Evolutionary conservation across 2,888 invertebrate species (phyloP).

Genomic region (Muschampia plurimacula): DNA sequence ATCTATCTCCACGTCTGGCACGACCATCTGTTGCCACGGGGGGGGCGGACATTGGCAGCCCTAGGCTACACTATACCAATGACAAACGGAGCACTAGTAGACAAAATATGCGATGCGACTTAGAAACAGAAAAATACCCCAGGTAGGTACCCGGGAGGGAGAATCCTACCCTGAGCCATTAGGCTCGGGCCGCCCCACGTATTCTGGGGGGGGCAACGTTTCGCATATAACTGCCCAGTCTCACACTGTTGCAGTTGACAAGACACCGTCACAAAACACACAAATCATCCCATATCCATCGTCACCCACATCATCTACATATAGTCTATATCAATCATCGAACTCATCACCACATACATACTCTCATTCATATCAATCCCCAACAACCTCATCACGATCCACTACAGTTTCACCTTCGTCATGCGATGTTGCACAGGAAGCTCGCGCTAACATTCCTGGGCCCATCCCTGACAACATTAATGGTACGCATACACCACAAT

Average conservation of each 20-base stretch:
- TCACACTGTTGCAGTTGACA: not conserved
- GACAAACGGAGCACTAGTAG: not conserved
- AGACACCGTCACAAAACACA: not conserved
- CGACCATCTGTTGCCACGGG: not conserved
- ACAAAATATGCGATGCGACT: not conserved
- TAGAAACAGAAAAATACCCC: not conserved
- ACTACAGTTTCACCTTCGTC: not conserved
- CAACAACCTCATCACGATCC: not conserved
- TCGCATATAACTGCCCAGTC: not conserved
- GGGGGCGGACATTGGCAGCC: slow-evolving; percentile 3
- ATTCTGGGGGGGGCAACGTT: slow-evolving; percentile 1
- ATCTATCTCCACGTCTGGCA: slow-evolving; percentile 2
- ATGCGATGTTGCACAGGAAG: not conserved
- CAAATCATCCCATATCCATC: not conserved
- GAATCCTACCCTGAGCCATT: not conserved
- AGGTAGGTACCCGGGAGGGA: slow-evolving; percentile 1
- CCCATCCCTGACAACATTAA: not conserved
- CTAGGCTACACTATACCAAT: not conserved
- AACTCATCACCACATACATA: not conserved
- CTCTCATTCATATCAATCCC: not conserved
- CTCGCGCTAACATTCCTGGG: not conserved
- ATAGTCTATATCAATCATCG: not conserved
- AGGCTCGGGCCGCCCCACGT: slow-evolving; percentile 1
- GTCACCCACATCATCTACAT: not conserved
- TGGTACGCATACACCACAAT: not conserved